Evolutionary conservation across 2,113 vertebrate genomes (phyloP).

Genomic region (Chaenogobius annularis): DNA sequence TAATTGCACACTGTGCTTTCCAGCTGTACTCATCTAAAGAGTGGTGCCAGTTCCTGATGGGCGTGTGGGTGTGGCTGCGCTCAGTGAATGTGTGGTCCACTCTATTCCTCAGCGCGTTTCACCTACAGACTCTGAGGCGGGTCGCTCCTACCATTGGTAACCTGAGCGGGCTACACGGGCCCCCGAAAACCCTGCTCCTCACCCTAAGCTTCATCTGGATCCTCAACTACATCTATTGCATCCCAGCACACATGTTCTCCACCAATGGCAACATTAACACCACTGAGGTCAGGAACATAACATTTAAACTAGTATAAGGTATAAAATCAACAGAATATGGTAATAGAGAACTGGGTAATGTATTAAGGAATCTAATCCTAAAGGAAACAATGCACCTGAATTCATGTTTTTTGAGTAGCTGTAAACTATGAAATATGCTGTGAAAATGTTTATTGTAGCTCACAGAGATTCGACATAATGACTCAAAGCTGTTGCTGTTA

Average conservation of each 20-base stretch:
- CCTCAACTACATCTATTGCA: conserved; percentile 72
- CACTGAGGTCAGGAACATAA: conserved; percentile 69
- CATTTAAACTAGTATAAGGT: neutral
- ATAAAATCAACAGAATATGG: neutral
- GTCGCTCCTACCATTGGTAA: conserved; percentile 40
- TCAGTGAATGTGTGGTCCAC: conserved; percentile 81
- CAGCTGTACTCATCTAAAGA: conserved; percentile 67
- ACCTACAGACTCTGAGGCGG: conserved; percentile 76
- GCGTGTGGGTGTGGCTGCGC: conserved; percentile 79
- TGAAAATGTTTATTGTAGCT: neutral
- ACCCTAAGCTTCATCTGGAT: conserved; percentile 68
- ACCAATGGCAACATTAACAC: conserved; percentile 65
- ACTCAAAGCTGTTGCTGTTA: neutral
- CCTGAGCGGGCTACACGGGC: conserved; percentile 10
- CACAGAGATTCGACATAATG: no score
- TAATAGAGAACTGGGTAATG: neutral
- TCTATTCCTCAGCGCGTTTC: conserved; percentile 77
- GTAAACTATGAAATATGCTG: neutral
- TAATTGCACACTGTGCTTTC: conserved; percentile 7
- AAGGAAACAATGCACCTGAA: neutral
- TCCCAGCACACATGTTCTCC: conserved; percentile 77
- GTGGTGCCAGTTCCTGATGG: conserved; percentile 80
- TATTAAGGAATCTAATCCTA: neutral
- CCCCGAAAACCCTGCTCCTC: conserved; percentile 49
- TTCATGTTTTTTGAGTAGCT: neutral